Conservation (phyloP, 2,797 vertebrate species). For the Crax fasciolata region DNA sequence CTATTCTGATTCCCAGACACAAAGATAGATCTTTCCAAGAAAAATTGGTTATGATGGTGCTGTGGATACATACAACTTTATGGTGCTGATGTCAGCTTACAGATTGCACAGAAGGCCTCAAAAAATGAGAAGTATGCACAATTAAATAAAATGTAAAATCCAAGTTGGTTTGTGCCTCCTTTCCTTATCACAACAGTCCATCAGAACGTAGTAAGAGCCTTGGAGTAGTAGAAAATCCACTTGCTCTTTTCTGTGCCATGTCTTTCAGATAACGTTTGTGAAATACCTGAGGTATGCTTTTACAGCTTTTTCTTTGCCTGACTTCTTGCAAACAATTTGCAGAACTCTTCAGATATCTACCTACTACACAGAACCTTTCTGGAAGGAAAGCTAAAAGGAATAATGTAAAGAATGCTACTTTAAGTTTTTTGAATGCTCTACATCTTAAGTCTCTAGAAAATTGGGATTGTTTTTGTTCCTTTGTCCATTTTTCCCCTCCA, state of each 20-base stretch:
- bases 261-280: slow-evolving; percentile 21
- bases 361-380: background rate
- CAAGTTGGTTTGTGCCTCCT: slow-evolving; percentile 53
- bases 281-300: slow-evolving; percentile 52
- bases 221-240: slow-evolving; percentile 57
- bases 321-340: slow-evolving; percentile 22
- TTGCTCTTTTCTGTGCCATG: slow-evolving; percentile 29
- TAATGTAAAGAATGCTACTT: background rate
- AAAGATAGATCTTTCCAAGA: background rate
- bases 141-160: slow-evolving; percentile 66
- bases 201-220: slow-evolving; percentile 35
- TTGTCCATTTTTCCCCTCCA: fast-evolving
- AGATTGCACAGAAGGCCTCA: background rate
- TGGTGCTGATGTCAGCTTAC: slow-evolving; percentile 1
- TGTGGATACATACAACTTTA: background rate
- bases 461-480: fast-evolving
- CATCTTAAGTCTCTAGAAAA: background rate
- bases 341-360: background rate
- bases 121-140: background rate
- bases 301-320: background rate
- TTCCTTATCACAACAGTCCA: slow-evolving; percentile 34
- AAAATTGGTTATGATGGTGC: background rate
- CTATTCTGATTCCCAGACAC: background rate
- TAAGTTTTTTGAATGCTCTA: background rate
- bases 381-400: background rate